These are phyloP conservation scores for Caenorhabditis imperialis DNA, from an alignment of 2,888 invertebrate species.

Conservation along the genomic window DNA sequence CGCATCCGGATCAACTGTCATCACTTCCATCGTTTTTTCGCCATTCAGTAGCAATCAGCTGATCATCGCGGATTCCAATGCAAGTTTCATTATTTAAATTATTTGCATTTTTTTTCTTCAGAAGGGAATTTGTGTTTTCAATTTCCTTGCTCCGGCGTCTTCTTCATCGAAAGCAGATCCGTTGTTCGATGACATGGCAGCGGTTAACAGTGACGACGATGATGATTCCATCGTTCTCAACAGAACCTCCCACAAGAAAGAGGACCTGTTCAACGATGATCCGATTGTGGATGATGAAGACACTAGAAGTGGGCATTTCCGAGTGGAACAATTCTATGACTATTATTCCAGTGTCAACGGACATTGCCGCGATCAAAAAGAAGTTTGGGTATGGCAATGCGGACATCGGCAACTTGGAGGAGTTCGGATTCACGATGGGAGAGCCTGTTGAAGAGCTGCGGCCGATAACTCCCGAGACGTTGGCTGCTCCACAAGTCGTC, in stretches of 20 bases:
- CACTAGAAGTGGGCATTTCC: conserved; percentile 17
- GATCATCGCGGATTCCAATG: conserved; percentile 61
- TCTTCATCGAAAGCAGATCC: background rate
- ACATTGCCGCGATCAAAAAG: conserved; percentile 63
- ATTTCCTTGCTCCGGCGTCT: conserved; percentile 3
- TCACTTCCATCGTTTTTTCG: conserved; percentile 57
- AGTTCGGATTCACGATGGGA: conserved; percentile 48
- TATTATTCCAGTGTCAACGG: conserved; percentile 61
- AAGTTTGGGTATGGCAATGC: conserved; percentile 51
- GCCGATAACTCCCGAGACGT: background rate
- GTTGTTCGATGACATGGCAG: background rate
- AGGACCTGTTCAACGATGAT: conserved; percentile 22
- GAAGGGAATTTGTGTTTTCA: conserved; percentile 35
- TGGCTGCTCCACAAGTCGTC: background rate
- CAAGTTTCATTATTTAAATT: too few relatives aligned
- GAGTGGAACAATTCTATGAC: too few relatives aligned
- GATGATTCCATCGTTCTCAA: conserved; percentile 42
- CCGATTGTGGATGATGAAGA: conserved; percentile 44
- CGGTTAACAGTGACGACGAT: conserved; percentile 26
- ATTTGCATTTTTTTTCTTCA: conserved; percentile 9
- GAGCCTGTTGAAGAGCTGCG: conserved; percentile 10
- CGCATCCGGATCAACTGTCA: conserved; percentile 40
- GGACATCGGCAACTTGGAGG: conserved; percentile 45
- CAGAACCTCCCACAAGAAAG: conserved; percentile 17
- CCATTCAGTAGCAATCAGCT: conserved; percentile 51